Evolutionary conservation across 2,113 vertebrate species (phyloP), one percentile per base, ranked within the genome.

Genomic region (Gambusia affinis): DNA sequence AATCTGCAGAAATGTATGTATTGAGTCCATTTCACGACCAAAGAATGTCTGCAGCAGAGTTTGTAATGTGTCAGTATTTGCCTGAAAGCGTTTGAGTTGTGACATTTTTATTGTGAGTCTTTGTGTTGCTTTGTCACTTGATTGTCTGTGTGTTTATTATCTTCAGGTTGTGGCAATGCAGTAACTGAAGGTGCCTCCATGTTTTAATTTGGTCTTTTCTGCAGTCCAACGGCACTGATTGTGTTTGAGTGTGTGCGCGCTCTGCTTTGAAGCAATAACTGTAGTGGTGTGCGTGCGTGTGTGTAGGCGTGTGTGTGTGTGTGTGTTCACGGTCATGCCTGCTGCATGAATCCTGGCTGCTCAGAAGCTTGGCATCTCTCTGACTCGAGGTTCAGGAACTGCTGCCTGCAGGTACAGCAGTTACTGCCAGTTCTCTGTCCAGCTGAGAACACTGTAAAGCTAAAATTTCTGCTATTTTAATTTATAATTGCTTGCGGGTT

Each of bases 21-120:
- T 82, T 88, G 69, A 63, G 70, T 77, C 72, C 81, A 76, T 80
- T 78, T 82, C 71, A 89, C 73, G 91, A 93, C 91, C 91, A 93
- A 93, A 93, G 91, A 92, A 93, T 93, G 92, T 93, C 44, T 79
- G 79, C 83, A 84, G 83, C 64, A 75, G 67, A 75, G 80, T 82
- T 72, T 42, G 82, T 80, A 71, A 44, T 35, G 29, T 60, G 72
- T 86, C 82, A 86, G 86, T 90, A 73, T 88, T 92, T 79, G 75
- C 67, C 60, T 71, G 47, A 67, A 77, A 65, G 64, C 44, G 54
- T 72, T 73, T 81, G 10, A 71, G 47, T 30, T 82, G 8, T 31
- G 64, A 69, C 51, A 70, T 84, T 87, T 90, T 82, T 67, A 72
- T 76, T 63, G 1, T 57, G 3, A 54, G 64, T 79, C 83, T 74